Percentiles rank a stretch among this genome's conserved stretches.
Conservation (phyloP, 2,888 invertebrate species). For the Furcula furcula region DNA sequence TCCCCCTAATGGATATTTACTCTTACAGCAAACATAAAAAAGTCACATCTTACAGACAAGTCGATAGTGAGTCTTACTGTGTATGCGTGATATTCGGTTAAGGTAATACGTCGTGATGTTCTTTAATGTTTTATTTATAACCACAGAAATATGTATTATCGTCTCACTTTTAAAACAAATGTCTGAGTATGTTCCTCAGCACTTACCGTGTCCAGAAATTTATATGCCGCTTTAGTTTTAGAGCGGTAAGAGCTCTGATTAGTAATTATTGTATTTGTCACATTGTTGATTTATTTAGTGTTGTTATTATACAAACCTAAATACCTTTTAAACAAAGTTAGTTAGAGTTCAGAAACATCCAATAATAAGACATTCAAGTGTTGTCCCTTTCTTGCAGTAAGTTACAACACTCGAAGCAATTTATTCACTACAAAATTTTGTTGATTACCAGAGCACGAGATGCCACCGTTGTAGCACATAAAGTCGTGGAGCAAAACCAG, state of each 20-base stretch:
- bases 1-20: slow-evolving; percentile 69
- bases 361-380: too few species aligned
- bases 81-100: slow-evolving; percentile 10
- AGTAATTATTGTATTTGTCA: slow-evolving; percentile 11
- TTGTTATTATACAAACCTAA: too few species aligned
- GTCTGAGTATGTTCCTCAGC: slow-evolving; percentile 9
- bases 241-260: slow-evolving; percentile 7
- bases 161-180: slow-evolving; percentile 12
- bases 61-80: slow-evolving; percentile 36
- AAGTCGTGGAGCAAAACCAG: too few species aligned
- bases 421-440: too few species aligned
- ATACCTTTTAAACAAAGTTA: too few species aligned
- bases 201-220: slow-evolving; percentile 6
- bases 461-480: too few species aligned
- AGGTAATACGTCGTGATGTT: slow-evolving; percentile 11
- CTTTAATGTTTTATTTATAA: slow-evolving; percentile 9
- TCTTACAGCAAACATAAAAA: slow-evolving; percentile 60
- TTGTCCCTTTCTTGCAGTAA: too few species aligned
- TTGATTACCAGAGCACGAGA: too few species aligned
- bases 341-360: too few species aligned
- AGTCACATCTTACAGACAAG: slow-evolving; percentile 53
- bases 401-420: too few species aligned
- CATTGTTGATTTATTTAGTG: slow-evolving; percentile 1
- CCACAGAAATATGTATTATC: slow-evolving; percentile 12
- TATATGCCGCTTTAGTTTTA: slow-evolving; percentile 4